Percentiles rank a stretch among this genome's conserved stretches.
Evolutionary conservation across 2,113 vertebrate genomes (phyloP).

Genomic region (Paracanthobrama guichenoti): DNA sequence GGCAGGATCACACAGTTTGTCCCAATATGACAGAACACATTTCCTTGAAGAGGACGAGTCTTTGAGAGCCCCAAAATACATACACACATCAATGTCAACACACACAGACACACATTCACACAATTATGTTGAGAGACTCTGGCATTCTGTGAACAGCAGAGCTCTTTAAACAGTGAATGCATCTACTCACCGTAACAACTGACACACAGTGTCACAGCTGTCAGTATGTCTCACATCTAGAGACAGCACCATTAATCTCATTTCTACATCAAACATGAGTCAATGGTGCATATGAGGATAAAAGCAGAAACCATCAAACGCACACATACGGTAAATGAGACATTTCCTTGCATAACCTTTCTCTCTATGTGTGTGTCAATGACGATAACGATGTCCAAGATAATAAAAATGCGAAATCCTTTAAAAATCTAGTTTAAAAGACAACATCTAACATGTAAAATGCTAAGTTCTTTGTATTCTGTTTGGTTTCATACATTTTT

Average conservation of each 20-base stretch:
- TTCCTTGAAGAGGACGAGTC: neutral
- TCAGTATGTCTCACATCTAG: neutral
- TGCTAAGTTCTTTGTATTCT: neutral
- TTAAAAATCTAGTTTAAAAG: neutral
- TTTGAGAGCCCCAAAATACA: constrained; percentile 4
- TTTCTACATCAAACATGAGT: constrained; percentile 6
- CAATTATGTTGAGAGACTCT: constrained; percentile 17
- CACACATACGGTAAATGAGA: neutral
- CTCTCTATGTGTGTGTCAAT: neutral
- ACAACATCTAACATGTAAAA: neutral
- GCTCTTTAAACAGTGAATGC: constrained; percentile 27
- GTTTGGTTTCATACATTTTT: neutral
- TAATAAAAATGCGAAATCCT: neutral
- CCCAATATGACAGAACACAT: constrained; percentile 21
- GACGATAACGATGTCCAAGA: neutral
- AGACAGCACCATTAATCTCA: constrained; percentile 19
- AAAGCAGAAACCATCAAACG: constrained; percentile 2
- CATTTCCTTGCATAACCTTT: neutral
- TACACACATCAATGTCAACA: constrained; percentile 7
- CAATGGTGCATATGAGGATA: neutral
- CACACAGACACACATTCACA: neutral
- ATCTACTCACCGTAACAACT: constrained; percentile 3
- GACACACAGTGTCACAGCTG: constrained; percentile 18
- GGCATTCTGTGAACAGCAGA: constrained; percentile 25
- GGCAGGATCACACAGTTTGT: constrained; percentile 2